Conservation (phyloP, 2,797 vertebrate species). For the Malurus splendens region DNA sequence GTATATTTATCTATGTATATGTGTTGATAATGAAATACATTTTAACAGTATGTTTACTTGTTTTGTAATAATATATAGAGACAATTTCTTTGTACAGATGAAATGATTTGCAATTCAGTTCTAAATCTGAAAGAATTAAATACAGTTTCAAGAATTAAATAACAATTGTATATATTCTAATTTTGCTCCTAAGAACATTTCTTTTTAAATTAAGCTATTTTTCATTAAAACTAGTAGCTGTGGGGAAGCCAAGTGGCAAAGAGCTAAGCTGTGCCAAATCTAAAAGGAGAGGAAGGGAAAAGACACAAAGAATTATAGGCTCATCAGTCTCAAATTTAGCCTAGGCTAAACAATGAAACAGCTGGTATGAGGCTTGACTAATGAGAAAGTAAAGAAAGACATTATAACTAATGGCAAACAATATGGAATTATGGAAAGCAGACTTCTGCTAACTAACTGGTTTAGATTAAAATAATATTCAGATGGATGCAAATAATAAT, state of each 20-base stretch:
- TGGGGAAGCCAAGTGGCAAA: neutral
- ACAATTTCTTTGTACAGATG: neutral
- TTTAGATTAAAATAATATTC: neutral
- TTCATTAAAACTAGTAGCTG: neutral
- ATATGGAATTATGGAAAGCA: neutral
- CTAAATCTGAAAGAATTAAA: neutral
- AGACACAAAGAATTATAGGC: neutral
- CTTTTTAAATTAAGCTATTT: neutral
- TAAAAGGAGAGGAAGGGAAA: neutral
- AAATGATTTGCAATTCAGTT: neutral
- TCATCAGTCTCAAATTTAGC: neutral
- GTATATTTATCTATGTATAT: neutral
- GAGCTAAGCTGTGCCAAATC: neutral
- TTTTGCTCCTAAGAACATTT: neutral
- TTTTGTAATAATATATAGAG: neutral
- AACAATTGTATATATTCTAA: neutral
- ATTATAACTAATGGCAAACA: neutral
- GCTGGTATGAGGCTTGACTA: neutral
- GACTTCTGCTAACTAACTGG: neutral
- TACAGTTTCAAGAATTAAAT: neutral
- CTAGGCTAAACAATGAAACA: neutral
- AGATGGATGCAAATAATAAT: neutral
- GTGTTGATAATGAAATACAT: neutral
- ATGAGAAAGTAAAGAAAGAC: neutral
- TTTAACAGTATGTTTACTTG: neutral